These are phyloP conservation scores for Psittacula cyanocephala DNA, from an alignment of 2,113 vertebrate species.

Conservation along the genomic window DNA sequence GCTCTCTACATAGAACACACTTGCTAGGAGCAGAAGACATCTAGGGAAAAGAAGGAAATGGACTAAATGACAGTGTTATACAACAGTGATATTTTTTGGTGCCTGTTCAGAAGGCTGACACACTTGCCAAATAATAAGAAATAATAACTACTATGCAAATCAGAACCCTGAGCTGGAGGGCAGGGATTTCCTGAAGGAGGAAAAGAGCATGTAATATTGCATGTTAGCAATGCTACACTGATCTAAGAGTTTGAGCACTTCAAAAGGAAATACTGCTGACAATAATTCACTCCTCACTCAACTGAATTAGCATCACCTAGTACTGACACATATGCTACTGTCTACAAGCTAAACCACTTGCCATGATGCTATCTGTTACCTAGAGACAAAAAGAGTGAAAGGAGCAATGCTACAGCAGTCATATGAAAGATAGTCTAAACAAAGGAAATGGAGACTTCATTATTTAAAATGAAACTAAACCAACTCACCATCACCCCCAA, in stretches of 20 bases:
- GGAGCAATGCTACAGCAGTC: background rate
- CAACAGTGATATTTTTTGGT: background rate
- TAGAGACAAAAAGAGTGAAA: background rate
- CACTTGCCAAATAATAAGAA: background rate
- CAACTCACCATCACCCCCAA: background rate
- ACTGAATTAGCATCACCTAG: background rate
- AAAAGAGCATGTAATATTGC: background rate
- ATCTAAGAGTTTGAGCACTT: background rate
- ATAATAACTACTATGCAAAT: background rate
- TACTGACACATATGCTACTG: background rate
- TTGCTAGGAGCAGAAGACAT: background rate
- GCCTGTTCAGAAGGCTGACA: background rate
- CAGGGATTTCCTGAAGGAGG: background rate
- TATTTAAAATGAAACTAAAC: background rate
- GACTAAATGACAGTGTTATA: background rate
- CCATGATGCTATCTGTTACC: background rate
- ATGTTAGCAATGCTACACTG: background rate
- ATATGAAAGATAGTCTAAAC: background rate
- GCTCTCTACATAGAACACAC: background rate
- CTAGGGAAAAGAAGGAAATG: background rate
- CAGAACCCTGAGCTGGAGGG: background rate
- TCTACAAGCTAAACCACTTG: background rate
- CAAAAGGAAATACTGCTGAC: background rate
- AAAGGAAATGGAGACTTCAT: background rate
- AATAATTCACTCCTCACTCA: background rate